Conservation (phyloP, 2,797 vertebrate genomes). For the Euthynnus affinis region DNA sequence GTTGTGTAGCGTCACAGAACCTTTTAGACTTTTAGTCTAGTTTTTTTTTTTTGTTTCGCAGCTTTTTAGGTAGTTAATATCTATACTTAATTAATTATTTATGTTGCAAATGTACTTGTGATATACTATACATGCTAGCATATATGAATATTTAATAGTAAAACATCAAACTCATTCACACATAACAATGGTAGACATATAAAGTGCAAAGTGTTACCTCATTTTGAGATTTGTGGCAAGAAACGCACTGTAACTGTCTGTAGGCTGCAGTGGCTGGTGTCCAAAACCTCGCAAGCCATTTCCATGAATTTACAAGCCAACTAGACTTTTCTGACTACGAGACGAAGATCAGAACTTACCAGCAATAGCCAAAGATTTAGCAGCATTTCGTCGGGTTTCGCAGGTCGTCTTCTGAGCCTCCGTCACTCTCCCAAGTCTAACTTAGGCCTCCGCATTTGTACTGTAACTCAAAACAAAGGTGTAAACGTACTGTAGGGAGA, state of each 20-base stretch:
- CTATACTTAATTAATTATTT: neutral
- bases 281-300: neutral
- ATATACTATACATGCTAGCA: neutral
- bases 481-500: constrained; percentile 52
- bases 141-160: neutral
- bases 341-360: neutral
- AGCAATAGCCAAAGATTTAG: constrained; percentile 19
- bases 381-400: neutral
- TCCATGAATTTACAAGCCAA: neutral
- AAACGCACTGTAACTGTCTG: neutral
- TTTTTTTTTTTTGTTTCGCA: neutral
- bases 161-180: neutral
- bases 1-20: neutral
- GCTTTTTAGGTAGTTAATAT: neutral
- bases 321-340: too few species aligned
- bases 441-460: constrained; percentile 37
- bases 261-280: neutral
- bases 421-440: constrained; percentile 39
- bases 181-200: neutral
- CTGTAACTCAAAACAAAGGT: constrained; percentile 42
- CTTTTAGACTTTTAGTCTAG: neutral
- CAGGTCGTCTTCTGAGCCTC: constrained; percentile 18
- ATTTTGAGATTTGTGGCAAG: neutral
- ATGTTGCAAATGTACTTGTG: neutral
- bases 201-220: neutral